Conservation (phyloP, 2,888 invertebrate species). For the Dendrolimus houi region DNA sequence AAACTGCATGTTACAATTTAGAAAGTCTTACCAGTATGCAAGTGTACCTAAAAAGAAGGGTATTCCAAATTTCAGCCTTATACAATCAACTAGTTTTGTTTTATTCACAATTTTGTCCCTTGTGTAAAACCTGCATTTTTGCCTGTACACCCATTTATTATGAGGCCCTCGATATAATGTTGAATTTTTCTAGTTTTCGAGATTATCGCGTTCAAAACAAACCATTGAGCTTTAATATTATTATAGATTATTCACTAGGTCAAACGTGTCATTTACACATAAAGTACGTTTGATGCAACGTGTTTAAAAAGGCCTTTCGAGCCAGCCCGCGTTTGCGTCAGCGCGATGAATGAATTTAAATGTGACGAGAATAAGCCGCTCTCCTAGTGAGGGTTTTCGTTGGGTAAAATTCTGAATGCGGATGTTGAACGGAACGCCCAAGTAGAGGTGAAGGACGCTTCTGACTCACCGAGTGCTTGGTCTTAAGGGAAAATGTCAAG, state of each 20-base stretch:
- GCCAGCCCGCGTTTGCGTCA: constrained; percentile 27
- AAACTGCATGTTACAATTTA: no score
- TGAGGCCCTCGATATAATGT: no score
- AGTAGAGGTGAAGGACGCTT: constrained; percentile 59
- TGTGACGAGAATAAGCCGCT: constrained; percentile 34
- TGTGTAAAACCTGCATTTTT: no score
- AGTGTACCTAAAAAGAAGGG: no score
- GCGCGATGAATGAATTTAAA: constrained; percentile 42
- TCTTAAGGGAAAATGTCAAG: constrained; percentile 38
- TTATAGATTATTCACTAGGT: background rate
- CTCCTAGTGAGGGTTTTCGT: constrained; percentile 31
- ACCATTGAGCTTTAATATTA: no score
- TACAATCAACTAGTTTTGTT: no score
- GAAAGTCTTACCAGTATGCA: no score
- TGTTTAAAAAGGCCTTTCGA: constrained; percentile 20
- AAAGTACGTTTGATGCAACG: constrained; percentile 9
- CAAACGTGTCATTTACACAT: constrained; percentile 14
- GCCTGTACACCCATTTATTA: no score
- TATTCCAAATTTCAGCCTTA: no score
- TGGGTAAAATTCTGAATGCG: constrained; percentile 48
- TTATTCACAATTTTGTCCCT: no score
- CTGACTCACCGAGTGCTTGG: constrained; percentile 52
- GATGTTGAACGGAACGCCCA: constrained; percentile 42
- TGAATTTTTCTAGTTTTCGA: no score
- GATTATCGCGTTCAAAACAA: no score